phyloP scores from a whole-genome alignment of 2,113 vertebrate genomes.

The Dasyornis broadbenti region DNA sequence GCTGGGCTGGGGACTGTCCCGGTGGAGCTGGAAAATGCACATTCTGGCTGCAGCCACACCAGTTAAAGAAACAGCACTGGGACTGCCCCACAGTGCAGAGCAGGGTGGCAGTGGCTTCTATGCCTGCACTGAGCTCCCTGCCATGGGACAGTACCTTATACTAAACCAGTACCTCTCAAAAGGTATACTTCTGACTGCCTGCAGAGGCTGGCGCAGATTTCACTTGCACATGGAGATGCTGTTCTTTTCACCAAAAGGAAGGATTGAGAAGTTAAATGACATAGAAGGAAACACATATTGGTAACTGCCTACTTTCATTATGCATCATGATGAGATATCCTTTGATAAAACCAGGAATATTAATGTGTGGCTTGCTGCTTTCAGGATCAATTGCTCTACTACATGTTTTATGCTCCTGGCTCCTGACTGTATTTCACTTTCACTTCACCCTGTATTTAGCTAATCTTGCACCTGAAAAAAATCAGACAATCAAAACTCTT shows the following conservation, averaged over 20 bases:
- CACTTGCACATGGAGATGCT: not conserved
- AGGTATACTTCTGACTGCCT: not conserved
- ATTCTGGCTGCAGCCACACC: not conserved
- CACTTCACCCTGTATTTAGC: not conserved
- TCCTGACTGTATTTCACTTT: not conserved
- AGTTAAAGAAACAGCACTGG: not conserved
- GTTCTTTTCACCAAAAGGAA: not conserved
- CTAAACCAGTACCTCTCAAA: not conserved
- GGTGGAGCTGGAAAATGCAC: not conserved
- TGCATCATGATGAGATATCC: not conserved
- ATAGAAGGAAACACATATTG: not conserved
- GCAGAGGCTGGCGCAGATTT: not conserved
- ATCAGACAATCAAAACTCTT: not conserved
- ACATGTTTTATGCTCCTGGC: not conserved
- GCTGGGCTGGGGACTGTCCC: rapidly evolving
- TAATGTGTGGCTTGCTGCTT: not conserved
- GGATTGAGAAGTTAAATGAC: not conserved
- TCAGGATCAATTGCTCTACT: not conserved
- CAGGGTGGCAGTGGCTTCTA: not conserved
- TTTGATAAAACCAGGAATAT: not conserved
- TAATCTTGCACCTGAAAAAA: not conserved
- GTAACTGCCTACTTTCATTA: not conserved
- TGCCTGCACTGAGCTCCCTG: not conserved
- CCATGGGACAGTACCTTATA: not conserved
- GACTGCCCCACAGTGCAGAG: not conserved